Conservation (phyloP, 2,113 vertebrate genomes). For the Oreotrochilus melanogaster region DNA sequence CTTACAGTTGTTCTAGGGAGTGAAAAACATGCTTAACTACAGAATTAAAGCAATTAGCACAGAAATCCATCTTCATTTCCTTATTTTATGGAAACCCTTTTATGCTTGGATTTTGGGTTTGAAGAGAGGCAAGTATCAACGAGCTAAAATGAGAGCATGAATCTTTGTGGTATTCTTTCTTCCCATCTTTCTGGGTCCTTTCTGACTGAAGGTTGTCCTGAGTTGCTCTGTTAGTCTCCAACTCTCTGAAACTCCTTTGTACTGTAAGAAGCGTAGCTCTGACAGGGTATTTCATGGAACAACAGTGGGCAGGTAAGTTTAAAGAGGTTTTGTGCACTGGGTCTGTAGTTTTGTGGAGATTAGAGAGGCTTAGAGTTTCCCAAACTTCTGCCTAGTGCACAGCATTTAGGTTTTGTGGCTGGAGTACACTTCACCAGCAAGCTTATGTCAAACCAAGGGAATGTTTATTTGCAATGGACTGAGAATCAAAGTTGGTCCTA, state of each 20-base stretch:
- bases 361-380: neutral
- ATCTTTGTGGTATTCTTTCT: neutral
- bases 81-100: neutral
- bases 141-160: neutral
- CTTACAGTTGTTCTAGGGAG: neutral
- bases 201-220: neutral
- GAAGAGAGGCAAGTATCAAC: neutral
- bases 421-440: neutral
- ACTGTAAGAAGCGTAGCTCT: neutral
- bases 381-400: neutral
- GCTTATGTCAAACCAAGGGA: neutral
- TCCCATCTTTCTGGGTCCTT: neutral
- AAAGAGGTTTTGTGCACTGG: neutral
- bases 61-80: neutral
- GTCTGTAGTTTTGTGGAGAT: neutral
- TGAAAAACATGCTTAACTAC: neutral
- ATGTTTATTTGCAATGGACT: neutral
- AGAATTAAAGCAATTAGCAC: neutral
- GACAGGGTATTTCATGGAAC: neutral
- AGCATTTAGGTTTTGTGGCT: neutral
- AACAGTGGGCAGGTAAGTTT: neutral
- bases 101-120: neutral
- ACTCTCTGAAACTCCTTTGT: neutral
- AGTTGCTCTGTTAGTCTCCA: neutral
- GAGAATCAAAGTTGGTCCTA: neutral